Evolutionary conservation across 1,140 invertebrate genomes (phyloP).

Genomic region (Brachionus paranguensis): DNA sequence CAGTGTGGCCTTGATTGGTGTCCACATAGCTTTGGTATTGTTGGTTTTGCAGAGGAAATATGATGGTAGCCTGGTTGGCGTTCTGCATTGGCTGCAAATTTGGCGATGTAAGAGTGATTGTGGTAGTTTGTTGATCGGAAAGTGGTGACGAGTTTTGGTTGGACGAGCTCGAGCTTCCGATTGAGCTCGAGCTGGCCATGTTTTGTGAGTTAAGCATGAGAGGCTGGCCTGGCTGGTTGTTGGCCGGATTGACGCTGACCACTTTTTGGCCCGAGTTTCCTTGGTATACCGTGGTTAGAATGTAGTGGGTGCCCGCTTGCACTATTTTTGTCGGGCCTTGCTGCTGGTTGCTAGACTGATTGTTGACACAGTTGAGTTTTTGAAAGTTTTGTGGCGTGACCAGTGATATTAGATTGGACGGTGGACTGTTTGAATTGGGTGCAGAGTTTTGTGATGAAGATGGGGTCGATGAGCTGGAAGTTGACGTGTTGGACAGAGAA

Average conservation of each 20-base stretch:
- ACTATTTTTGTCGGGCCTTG: constrained; percentile 15
- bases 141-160: neutral
- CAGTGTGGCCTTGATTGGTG: neutral
- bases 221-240: neutral
- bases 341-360: neutral
- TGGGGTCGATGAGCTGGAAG: constrained; percentile 10
- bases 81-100: constrained; percentile 4
- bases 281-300: neutral
- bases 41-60: neutral
- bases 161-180: neutral
- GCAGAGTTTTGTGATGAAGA: neutral
- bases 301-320: constrained; percentile 10
- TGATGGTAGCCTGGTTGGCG: neutral
- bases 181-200: neutral
- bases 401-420: neutral
- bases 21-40: neutral
- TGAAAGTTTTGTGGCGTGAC: constrained; percentile 5
- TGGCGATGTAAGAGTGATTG: constrained; percentile 2
- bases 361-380: neutral
- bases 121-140: neutral
- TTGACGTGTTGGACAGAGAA: constrained; percentile 1
- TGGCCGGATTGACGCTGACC: neutral
- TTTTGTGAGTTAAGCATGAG: neutral
- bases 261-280: constrained; percentile 7
- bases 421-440: neutral